Base-by-base conservation (phyloP, 2,113 vertebrate species). In the Ammodytes marinus region DNA sequence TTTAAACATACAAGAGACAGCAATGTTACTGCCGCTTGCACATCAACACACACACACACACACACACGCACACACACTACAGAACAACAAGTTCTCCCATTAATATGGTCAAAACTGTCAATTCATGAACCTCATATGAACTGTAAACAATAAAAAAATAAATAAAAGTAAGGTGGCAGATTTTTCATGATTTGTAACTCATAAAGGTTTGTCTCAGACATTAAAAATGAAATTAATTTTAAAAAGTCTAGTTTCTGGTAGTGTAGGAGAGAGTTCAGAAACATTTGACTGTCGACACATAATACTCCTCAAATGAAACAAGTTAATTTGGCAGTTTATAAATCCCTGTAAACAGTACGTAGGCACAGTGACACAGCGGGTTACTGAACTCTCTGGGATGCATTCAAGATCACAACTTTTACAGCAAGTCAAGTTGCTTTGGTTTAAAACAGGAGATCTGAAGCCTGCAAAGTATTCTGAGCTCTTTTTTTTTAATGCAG, bases 1-100 rank as follows among this genome's bases (percentile, higher is more conserved):
- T 94, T 91, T 90, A 91, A 75, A 93, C 37, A 70, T 90, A 94
- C 92, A 94, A 93, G 91, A 63, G 89, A 93, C 94, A 87, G 94
- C 75, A 59, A 63, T 45, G 19, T 58, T 57, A 92, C 87, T 46
- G 67, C 66, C 69, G 45, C 80, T 35, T 65, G 73, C 42, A 77
- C 64, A 74, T 37, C 77, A 6, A n/a, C 79, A 74, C n/a, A n/a
- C n/a, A n/a, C n/a, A n/a, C n/a, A n/a, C 10, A 73, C 83, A 57
- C 74, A 76, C 46, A 52, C 37, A 45, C 65, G 77, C 50, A 73
- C 13, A 15, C 70, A 64, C 49, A 67, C 72, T 74, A 63, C 70
- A 74, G 60, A 73, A 35, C 69, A 70, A 78, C 52, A 50, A 63
- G 37, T 71, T 77, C 57, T 80, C 66, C 78, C n/a, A 57, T 0